Evolutionary conservation across 2,797 vertebrate species (phyloP).

Genomic region (Acomys russatus): DNA sequence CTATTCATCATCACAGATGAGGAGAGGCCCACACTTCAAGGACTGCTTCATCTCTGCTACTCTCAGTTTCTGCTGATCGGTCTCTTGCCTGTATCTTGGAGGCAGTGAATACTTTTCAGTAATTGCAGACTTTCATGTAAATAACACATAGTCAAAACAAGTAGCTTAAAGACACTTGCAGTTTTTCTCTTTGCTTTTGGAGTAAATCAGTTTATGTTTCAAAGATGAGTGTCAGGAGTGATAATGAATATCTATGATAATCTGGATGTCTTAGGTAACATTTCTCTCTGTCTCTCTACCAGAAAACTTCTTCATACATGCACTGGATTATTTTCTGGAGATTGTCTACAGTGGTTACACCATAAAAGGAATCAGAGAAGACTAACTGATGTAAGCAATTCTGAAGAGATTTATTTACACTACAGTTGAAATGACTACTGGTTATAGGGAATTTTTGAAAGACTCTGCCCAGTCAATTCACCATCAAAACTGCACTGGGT

Average conservation of each 20-base stretch:
- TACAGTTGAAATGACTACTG: not conserved
- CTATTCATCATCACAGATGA: slow-evolving; percentile 17
- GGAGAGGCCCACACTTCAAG: slow-evolving; percentile 39
- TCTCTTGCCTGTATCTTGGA: slow-evolving; percentile 27
- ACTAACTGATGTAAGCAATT: not conserved
- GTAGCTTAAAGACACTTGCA: not conserved
- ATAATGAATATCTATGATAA: not conserved
- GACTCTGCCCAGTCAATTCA: not conserved
- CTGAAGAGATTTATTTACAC: not conserved
- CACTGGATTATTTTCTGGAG: not conserved
- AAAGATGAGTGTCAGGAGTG: slow-evolving; percentile 22
- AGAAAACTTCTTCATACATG: not conserved
- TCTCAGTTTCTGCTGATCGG: slow-evolving; percentile 47
- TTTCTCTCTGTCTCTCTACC: not conserved
- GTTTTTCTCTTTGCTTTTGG: slow-evolving; percentile 40
- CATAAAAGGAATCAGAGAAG: not conserved
- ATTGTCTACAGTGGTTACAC: not conserved
- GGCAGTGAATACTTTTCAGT: not conserved
- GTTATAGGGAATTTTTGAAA: not conserved
- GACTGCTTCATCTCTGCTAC: slow-evolving; percentile 53
- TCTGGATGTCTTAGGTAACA: not conserved
- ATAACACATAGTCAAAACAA: slow-evolving; percentile 43
- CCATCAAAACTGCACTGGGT: not conserved
- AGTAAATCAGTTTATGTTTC: slow-evolving; percentile 11
- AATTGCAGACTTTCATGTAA: slow-evolving; percentile 48